phyloP scores from a whole-genome alignment of 2,113 vertebrate species.

The Brienomyrus brachyistius region DNA sequence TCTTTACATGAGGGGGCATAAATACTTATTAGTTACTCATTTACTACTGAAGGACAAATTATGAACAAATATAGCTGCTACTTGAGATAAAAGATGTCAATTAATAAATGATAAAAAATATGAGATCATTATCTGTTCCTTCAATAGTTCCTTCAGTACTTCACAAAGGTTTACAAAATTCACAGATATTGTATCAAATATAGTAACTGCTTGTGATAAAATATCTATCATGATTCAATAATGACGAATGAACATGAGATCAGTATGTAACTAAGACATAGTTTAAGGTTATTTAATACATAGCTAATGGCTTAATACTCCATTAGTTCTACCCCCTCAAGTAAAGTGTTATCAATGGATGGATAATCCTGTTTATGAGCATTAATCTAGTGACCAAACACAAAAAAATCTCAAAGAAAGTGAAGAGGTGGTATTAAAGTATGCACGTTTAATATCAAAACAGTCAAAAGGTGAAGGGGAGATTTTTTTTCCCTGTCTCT shows the following conservation, averaged over 20 bases:
- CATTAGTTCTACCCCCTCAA: not conserved
- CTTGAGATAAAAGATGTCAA: not conserved
- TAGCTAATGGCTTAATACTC: not conserved
- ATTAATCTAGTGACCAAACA: not conserved
- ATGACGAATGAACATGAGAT: not conserved
- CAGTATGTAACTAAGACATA: not conserved
- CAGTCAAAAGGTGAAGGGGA: not conserved
- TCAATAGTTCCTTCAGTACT: not conserved
- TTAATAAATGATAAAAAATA: not conserved
- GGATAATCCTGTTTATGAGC: not conserved
- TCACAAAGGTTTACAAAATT: not conserved
- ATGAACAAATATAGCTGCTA: not conserved
- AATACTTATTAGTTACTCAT: not conserved
- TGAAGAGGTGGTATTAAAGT: not conserved
- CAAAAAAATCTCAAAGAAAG: not conserved
- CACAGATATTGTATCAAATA: not conserved
- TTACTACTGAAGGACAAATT: not conserved
- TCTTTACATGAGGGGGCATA: not conserved
- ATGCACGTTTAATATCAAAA: not conserved
- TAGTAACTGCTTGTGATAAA: not conserved
- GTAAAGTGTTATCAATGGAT: not conserved
- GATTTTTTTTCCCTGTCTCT: not conserved
- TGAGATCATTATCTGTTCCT: not conserved
- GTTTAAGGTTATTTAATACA: not conserved
- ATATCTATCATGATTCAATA: not conserved